These are phyloP conservation scores for Spinus olivaceus DNA, from an alignment of 2,797 vertebrate species.

Conservation along the genomic window DNA sequence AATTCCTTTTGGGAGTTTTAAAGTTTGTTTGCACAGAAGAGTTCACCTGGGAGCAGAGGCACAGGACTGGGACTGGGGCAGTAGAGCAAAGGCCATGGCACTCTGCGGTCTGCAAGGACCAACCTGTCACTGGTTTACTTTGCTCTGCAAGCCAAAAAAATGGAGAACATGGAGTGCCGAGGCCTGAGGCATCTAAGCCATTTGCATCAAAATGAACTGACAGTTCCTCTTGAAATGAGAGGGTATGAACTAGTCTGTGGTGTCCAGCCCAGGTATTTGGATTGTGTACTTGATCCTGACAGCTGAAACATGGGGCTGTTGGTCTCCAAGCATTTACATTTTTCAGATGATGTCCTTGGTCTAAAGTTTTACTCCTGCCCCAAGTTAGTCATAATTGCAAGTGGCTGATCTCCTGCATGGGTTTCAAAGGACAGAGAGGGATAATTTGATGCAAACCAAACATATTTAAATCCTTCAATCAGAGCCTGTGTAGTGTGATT, in stretches of 20 bases:
- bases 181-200: background rate
- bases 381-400: background rate
- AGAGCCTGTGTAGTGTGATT: background rate
- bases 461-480: background rate
- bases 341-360: background rate
- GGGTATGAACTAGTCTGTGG: background rate
- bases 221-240: background rate
- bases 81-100: background rate
- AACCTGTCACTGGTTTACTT: background rate
- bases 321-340: background rate
- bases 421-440: background rate
- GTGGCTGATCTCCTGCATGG: background rate
- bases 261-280: background rate
- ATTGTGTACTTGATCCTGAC: background rate
- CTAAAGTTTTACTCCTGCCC: background rate
- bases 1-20: background rate
- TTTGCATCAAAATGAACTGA: constrained; percentile 1
- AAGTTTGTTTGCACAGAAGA: background rate
- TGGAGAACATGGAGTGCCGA: background rate
- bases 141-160: background rate
- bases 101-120: background rate
- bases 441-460: background rate
- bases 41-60: background rate
- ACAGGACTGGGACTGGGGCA: background rate
- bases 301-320: background rate